Evolutionary conservation across 2,797 vertebrate species (phyloP).

Genomic region (Petrocephalus sullivani): DNA sequence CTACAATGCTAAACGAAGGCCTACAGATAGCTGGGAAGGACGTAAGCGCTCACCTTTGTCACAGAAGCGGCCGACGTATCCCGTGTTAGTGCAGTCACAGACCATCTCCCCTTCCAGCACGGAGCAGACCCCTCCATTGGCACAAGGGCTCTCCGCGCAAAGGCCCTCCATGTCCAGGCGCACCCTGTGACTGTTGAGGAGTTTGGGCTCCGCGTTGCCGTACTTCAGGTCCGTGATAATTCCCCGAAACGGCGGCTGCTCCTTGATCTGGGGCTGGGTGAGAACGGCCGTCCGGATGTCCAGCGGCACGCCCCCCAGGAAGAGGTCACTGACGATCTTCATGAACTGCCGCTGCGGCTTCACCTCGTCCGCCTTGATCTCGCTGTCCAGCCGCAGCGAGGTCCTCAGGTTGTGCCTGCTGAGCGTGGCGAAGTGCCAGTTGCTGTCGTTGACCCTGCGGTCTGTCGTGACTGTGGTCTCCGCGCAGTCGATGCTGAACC

Average conservation of each 20-base stretch:
- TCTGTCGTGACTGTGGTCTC: conserved; percentile 76
- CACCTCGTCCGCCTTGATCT: conserved; percentile 76
- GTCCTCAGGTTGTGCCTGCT: conserved; percentile 81
- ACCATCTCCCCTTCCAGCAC: conserved; percentile 81
- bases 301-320: conserved; percentile 82
- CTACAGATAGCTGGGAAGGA: neutral
- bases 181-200: conserved; percentile 81
- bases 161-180: conserved; percentile 83
- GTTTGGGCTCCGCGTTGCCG: conserved; percentile 77
- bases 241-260: conserved; percentile 78
- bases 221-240: conserved; percentile 89
- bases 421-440: conserved; percentile 85
- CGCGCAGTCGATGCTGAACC: conserved; percentile 86
- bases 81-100: conserved; percentile 93
- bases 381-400: conserved; percentile 77
- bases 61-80: conserved; percentile 86
- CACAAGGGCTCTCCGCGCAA: conserved; percentile 86
- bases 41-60: conserved; percentile 82
- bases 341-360: conserved; percentile 82
- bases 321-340: conserved; percentile 93
- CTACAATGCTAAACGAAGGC: neutral
- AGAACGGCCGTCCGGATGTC: conserved; percentile 83
- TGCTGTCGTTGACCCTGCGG: conserved; percentile 81
- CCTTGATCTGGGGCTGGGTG: conserved; percentile 76
- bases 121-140: conserved; percentile 90